Base-by-base conservation (phyloP, 2,888 invertebrate species). In the Tyria jacobaeae region DNA sequence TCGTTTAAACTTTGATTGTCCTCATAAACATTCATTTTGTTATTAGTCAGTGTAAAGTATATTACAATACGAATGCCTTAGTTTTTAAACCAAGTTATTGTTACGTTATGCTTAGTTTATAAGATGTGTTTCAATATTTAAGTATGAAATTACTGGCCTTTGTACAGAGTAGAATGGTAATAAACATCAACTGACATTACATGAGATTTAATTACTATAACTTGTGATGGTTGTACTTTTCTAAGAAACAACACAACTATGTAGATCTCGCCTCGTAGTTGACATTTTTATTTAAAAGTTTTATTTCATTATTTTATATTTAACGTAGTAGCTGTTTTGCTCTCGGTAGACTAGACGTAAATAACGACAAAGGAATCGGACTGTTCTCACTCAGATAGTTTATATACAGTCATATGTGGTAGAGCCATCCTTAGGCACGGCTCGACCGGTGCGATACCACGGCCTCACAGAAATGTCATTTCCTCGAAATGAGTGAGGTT, bases 31-130 rank as follows among this genome's bases (percentile, higher is more conserved):
- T 0, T 21, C 34, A 7, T 14, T 14, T 34, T 35, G 34, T 51
- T 51, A 51, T 51, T 34, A 21, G 14, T 51, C 14, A 24, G 21
- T 35, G 21, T 3, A 7, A 5, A 7, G 3, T 15, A 21, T 17
- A 51, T 21, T 51, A 1, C 12, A 17, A 9, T 51, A 21, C 14
- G 12, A 51, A 14, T 14, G 21, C 7, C 21, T 35, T 9, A 21
- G 35, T 35, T 51, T 17, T 35, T 35, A 51, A 35, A 51, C 2
- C 14, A 34, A 21, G 34, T 51, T 21, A 51, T 51, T 51, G 50
- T 51, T 31, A 17, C 17, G 10, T 7, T 34, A 51, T 51, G n/a
- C n/a, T n/a, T n/a, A 34, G 50, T 51, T 51, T 34, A 51, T 21
- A 0, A 2, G 21, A 44, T 3, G 10, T 50, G 50, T 50, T 34